Percentiles rank a stretch among this genome's conserved stretches.
Conservation (phyloP, 2,888 invertebrate species). For the Drosophila austrosaltans region DNA sequence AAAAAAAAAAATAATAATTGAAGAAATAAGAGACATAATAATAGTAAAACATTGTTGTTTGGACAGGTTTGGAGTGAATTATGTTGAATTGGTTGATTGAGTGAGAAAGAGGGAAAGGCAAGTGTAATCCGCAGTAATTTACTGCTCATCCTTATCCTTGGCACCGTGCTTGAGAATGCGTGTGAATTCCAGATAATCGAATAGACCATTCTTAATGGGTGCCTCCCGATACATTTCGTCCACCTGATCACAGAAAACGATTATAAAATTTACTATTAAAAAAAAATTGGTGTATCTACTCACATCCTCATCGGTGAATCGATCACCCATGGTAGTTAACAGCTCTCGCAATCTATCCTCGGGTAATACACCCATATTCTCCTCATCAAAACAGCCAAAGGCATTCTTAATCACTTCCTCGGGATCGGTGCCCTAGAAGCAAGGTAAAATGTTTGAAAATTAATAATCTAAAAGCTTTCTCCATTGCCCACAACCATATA, state of each 20-base stretch:
- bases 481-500: too few relatives aligned
- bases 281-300: constrained; percentile 34
- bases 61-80: constrained; percentile 28
- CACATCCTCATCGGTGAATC: constrained; percentile 96
- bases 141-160: constrained; percentile 98
- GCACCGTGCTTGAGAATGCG: constrained; percentile 99
- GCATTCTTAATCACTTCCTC: constrained; percentile 99
- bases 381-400: constrained; percentile 99
- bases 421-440: constrained; percentile 94
- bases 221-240: constrained; percentile 99
- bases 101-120: constrained; percentile 12
- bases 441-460: not conserved
- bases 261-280: not conserved
- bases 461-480: not conserved
- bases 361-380: constrained; percentile 94
- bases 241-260: constrained; percentile 84
- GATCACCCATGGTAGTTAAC: constrained; percentile 98
- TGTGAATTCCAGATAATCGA: constrained; percentile 99
- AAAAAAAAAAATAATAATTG: constrained; percentile 21
- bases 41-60: constrained; percentile 35
- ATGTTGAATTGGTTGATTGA: constrained; percentile 19
- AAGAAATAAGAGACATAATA: constrained; percentile 33
- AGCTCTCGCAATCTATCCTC: constrained; percentile 98
- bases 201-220: constrained; percentile 95
- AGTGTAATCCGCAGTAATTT: constrained; percentile 68